Base-by-base conservation (phyloP, 1,140 invertebrate genomes). In the Drosophila malerkotliana region DNA sequence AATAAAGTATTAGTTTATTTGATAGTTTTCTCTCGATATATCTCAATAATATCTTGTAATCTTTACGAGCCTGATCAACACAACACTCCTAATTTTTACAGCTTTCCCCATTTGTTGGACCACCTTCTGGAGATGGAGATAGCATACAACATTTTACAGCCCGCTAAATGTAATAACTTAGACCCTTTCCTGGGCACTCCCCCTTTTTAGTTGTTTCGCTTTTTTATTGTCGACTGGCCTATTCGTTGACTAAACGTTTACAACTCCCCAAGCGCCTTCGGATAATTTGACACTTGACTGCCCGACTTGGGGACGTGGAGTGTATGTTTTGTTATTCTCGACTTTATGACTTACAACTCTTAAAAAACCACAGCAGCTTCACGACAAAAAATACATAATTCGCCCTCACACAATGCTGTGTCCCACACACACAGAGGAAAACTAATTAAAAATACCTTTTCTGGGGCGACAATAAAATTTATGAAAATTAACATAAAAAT, bases 401-500 rank as follows among this genome's bases (percentile, higher is more conserved):
- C 30, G 18, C 44, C 18, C 44, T 47, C 59, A 72, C 74, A 80
- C 69, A 72, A 66, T 85, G 67, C n/a, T 54, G 72, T 77, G 75
- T 81, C 78, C 87, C 71, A 77, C 68, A 67, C 71, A 79, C 66
- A 67, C 76, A 72, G 51, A 34, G 74, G 63, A 87, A 85, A 83
- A 74, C 75, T 90, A 90, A 87, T 90, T 87, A 90, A 90, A 87
- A 87, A 71, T 67, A 74, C 77, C 90, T 87, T 82, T 58, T 67
- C 41, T 62, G 80, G 72, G 84, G 76, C 61, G 71, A 85, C 77
- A 90, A 90, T 90, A 90, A 90, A 90, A 90, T 90, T 90, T 90
- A 90, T 87, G 87, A 90, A 90, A 90, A 90, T 90, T 88, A 87
- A 83, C 87, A 90, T 90, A 87, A 90, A 90, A 90, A 80, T 80